Evolutionary conservation across 2,888 invertebrate species (phyloP), one percentile per base, ranked within the genome.

Genomic region (Diadegma fenestrale): DNA sequence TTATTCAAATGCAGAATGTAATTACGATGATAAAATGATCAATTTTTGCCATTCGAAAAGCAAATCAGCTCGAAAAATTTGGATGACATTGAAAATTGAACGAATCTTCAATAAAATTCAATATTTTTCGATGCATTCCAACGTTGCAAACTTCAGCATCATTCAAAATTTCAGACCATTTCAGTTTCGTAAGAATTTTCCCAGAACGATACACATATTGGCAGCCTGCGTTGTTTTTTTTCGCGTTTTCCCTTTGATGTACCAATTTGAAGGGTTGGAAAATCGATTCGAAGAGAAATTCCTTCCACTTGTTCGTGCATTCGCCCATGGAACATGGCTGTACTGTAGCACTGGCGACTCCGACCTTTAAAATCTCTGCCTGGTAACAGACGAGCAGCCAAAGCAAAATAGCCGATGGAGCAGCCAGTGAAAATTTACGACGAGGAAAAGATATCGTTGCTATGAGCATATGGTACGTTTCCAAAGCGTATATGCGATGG

Each of bases 331-430:
- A 75, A 58, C 66, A 75, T 61, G 63, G 71, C 64, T 72, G 41
- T 77, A n/a, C n/a, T n/a, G 64, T 69, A 66, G 76, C 45, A n/a
- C 22, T 26, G 78, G 43, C 64, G 72, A 72, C 66, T 69, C 41
- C 84, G 82, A 80, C 84, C 82, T 86, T 84, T 80, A 79, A 79
- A 80, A 84, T 84, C 82, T 80, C 86, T 78, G 84, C 86, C 84
- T 84, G 76, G 86, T 86, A 86, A 86, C 86, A 86, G 86, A 72
- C 84, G 84, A 86, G 80, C 80, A 82, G 84, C 82, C 84, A 86
- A 86, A 86, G 86, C 82, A 77, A 80, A 80, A 80, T 68, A 78
- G 48, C 80, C 80, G 51, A 43, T 68, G 79, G 48, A 86, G 84
- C 72, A 84, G 82, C 86, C 78, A 86, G 84, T 73, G 61, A 82